Evolutionary conservation across 2,888 invertebrate species (phyloP), one percentile per base, ranked within the genome.

Genomic region (Tinea pellionella): DNA sequence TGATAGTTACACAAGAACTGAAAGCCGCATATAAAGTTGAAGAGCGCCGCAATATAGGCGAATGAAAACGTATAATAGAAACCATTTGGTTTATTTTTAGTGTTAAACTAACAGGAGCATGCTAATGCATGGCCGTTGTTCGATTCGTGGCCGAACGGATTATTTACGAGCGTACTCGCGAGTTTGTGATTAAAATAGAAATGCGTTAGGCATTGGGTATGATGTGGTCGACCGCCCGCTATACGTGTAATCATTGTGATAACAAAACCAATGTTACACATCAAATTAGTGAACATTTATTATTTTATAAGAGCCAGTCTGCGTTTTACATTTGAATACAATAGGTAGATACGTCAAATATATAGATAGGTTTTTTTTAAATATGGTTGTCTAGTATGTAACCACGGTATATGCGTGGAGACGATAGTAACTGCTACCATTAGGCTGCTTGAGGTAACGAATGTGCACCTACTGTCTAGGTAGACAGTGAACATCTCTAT

Each of bases 181-280:
- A 59, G 67, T 65, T 64, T 67, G 67, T 65, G 76, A 73, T 74
- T 71, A 68, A 78, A 78, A 78, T 78, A 78, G 78, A 76, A 71
- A 66, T 57, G 62, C 67, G 62, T 55, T 68, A 63, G 68, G 65
- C 64, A 68, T 68, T 63, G 62, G 63, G 56, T 59, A 63, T 62
- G 62, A 61, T 63, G 61, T 61, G 63, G 60, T 63, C 59, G 57
- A 57, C 61, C 61, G 57, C 42, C 60, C 41, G 59, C 55, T 37
- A 9, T 4, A 16, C 12, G 6, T 47, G 16, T 47, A 13, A 47
- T 13, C 47, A 47, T 47, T 16, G 13, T 16, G 47, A 47, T 47
- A 47, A 47, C 47, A 47, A 47, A 47, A 47, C 47, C 47, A 47
- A 15, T 16, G 6, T 47, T 47, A 47, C 47, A 13, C 16, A 47